Evolutionary conservation across 2,888 invertebrate species (phyloP).

Genomic region (Tinea trinotella): DNA sequence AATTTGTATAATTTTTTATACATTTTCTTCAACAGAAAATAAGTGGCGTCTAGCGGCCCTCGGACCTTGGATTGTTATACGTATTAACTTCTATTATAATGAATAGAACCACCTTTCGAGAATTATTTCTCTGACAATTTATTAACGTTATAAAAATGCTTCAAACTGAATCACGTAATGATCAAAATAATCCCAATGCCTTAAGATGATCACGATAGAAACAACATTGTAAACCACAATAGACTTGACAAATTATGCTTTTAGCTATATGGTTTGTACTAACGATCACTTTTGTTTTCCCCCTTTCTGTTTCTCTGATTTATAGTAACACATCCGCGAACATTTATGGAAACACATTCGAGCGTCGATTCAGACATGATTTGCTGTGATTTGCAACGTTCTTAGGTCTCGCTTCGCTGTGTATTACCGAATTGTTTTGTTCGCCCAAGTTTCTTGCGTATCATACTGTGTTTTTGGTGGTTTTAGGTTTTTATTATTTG

Average conservation of each 20-base stretch:
- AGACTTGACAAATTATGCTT: constrained; percentile 20
- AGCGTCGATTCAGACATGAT: not conserved
- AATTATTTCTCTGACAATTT: too few relatives aligned
- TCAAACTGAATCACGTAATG: too few relatives aligned
- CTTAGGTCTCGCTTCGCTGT: not conserved
- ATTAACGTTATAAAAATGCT: too few relatives aligned
- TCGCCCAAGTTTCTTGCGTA: not conserved
- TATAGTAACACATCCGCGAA: constrained; percentile 8
- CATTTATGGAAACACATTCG: constrained; percentile 16
- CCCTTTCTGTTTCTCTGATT: constrained; percentile 14
- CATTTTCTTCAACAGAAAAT: too few relatives aligned
- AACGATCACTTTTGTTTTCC: constrained; percentile 17
- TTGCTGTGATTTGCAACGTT: constrained; percentile 6
- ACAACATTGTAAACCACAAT: not conserved
- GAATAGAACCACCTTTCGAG: too few relatives aligned
- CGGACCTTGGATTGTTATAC: too few relatives aligned
- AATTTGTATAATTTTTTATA: too few relatives aligned
- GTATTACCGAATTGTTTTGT: constrained; percentile 4
- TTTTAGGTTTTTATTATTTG: too few relatives aligned
- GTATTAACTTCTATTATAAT: too few relatives aligned
- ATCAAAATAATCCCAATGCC: too few relatives aligned
- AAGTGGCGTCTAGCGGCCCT: too few relatives aligned
- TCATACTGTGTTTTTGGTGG: not conserved
- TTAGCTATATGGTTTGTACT: constrained; percentile 15
- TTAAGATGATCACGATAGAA: not conserved